Percentiles rank a stretch among this genome's conserved stretches.
These are phyloP conservation scores for Brenthis hecate DNA, from an alignment of 2,888 invertebrate species.

Conservation along the genomic window DNA sequence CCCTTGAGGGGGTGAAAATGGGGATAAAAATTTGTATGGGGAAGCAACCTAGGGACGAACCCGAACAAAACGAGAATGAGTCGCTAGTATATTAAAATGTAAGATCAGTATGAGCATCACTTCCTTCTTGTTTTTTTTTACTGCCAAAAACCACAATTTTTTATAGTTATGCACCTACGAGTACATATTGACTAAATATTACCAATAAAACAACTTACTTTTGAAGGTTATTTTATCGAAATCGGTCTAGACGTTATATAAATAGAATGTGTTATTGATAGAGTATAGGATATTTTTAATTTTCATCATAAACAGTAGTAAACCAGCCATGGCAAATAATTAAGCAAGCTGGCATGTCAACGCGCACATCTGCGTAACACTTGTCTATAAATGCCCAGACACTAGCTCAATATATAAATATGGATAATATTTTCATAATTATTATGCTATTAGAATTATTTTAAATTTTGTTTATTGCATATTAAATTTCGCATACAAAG, in stretches of 20 bases:
- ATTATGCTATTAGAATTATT: neutral
- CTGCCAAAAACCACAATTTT: no score
- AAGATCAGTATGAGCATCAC: no score
- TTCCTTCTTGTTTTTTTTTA: no score
- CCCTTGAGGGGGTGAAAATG: no score
- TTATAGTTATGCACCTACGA: no score
- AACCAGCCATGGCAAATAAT: constrained; percentile 31
- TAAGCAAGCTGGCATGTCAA: constrained; percentile 37
- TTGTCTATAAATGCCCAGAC: constrained; percentile 43
- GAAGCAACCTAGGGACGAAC: no score
- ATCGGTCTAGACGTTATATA: constrained; percentile 7
- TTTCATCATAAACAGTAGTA: constrained; percentile 20
- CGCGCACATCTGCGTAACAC: constrained; percentile 49
- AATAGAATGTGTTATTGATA: constrained; percentile 16
- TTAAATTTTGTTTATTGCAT: neutral
- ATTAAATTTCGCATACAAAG: no score
- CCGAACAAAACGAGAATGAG: no score
- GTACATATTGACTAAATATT: no score
- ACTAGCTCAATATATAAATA: constrained; percentile 19
- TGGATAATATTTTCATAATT: constrained; percentile 35
- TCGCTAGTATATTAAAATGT: no score
- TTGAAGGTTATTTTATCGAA: neutral
- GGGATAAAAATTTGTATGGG: no score
- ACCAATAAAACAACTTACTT: neutral
- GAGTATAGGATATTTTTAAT: constrained; percentile 2